These are phyloP conservation scores for Pygoscelis antarcticus DNA, from an alignment of 2,113 vertebrate genomes.

Conservation along the genomic window DNA sequence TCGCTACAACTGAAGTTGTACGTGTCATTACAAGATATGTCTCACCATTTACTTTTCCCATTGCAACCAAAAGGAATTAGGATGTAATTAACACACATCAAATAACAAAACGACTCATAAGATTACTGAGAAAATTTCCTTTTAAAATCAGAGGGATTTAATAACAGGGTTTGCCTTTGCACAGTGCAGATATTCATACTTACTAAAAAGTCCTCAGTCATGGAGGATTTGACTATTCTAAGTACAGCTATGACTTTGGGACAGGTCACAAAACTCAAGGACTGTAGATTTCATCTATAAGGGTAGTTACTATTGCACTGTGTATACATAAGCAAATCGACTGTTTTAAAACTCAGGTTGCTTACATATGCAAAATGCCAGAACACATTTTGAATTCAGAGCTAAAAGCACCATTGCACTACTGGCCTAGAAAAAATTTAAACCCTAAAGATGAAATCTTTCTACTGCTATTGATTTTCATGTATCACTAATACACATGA, in stretches of 20 bases:
- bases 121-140: neutral
- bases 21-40: rapidly evolving
- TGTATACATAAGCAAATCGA: neutral
- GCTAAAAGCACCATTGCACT: neutral
- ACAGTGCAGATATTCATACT: neutral
- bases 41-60: neutral
- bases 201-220: neutral
- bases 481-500: neutral
- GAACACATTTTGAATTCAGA: neutral
- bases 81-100: neutral
- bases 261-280: neutral
- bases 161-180: neutral
- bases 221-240: rapidly evolving
- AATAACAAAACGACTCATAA: neutral
- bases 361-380: neutral
- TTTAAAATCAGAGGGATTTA: neutral
- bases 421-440: neutral
- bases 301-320: neutral
- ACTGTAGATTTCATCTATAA: neutral
- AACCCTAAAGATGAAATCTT: neutral
- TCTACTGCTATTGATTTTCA: neutral
- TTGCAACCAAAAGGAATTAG: neutral
- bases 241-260: neutral
- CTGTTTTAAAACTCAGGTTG: neutral
- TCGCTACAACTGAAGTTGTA: neutral